These are phyloP conservation scores for Alauda arvensis DNA, from an alignment of 2,797 vertebrate species.

Conservation along the genomic window DNA sequence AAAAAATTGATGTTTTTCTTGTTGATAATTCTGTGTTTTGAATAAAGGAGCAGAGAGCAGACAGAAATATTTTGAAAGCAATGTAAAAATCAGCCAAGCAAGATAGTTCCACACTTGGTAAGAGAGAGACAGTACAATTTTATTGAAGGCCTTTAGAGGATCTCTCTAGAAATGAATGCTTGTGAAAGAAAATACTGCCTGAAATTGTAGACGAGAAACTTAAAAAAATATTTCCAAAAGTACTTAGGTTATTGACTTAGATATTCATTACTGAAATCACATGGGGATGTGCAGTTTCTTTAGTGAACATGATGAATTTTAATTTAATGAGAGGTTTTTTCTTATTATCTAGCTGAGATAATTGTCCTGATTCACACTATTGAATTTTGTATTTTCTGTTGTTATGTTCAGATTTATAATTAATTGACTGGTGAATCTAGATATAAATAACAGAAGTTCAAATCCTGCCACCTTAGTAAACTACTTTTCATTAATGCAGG, in stretches of 20 bases:
- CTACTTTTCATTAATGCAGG: not conserved
- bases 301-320: not conserved
- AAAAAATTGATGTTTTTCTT: not conserved
- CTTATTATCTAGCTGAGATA: not conserved
- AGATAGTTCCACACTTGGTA: not conserved
- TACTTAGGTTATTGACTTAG: not conserved
- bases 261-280: not conserved
- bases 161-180: not conserved
- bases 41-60: not conserved
- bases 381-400: not conserved
- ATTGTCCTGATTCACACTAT: not conserved
- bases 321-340: not conserved
- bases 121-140: not conserved
- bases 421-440: not conserved
- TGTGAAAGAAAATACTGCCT: not conserved
- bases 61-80: not conserved
- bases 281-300: not conserved
- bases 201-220: not conserved
- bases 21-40: not conserved
- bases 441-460: not conserved
- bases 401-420: not conserved
- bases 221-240: not conserved
- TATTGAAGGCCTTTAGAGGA: not conserved
- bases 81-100: not conserved
- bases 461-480: not conserved